These are phyloP conservation scores for Brachystomella parvula DNA, from an alignment of 1,140 invertebrate species.

Conservation along the genomic window DNA sequence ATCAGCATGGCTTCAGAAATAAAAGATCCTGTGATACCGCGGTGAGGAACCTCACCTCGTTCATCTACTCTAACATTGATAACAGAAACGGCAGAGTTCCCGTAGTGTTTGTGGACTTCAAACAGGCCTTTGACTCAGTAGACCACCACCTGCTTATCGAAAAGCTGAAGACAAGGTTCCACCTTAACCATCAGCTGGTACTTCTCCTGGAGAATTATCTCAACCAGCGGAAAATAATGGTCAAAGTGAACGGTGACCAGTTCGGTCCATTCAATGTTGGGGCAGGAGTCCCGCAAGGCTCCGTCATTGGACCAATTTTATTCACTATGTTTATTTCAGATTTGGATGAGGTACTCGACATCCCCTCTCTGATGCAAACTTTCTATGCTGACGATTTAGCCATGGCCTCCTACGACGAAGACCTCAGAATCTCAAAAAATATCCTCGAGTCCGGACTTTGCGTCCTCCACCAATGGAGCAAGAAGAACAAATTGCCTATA, in stretches of 20 bases:
- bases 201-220: background rate
- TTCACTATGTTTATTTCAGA: slow-evolving; percentile 38
- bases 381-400: slow-evolving; percentile 40
- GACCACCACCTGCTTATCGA: background rate
- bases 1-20: slow-evolving; percentile 13
- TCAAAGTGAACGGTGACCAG: background rate
- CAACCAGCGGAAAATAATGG: background rate
- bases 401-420: background rate
- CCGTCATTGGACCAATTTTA: slow-evolving; percentile 36
- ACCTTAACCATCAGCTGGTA: background rate
- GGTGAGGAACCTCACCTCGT: background rate
- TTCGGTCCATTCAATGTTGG: background rate
- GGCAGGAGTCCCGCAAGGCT: slow-evolving; percentile 39
- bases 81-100: slow-evolving; percentile 13
- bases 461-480: background rate
- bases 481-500: background rate
- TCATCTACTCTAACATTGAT: slow-evolving; percentile 1
- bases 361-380: slow-evolving; percentile 11
- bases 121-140: too few species aligned
- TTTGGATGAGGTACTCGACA: slow-evolving; percentile 23
- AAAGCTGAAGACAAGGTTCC: slow-evolving; percentile 13
- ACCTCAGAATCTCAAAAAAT: background rate
- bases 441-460: background rate
- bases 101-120: too few species aligned
- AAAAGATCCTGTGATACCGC: slow-evolving; percentile 13